Base-by-base conservation (phyloP, 2,888 invertebrate species). In the Pristionchus mayeri region DNA sequence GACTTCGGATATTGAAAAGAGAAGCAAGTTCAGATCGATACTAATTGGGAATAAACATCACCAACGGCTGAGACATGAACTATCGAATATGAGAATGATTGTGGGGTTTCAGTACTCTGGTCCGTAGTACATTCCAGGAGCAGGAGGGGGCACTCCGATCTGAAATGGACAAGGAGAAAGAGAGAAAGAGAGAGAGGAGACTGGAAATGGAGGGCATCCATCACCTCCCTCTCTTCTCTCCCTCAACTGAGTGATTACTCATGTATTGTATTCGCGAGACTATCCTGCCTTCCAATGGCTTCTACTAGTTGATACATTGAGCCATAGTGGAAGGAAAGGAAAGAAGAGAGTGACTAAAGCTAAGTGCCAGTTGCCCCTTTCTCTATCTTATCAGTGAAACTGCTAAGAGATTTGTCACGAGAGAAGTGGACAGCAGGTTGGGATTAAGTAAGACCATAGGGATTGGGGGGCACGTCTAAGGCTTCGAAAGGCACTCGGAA, bases 61-160 rank as follows among this genome's bases (percentile, higher is more conserved):
- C 21, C 37, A n/a, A 21, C 21, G 16, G n/a, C 18, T 9, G 63
- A 18, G 67, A 21, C 37, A 37, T 37, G 67, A 67, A 18, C 21
- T 37, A 37, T 34, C n/a, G 21, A 37, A 67, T 37, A n/a, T 34
- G 34, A 6, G 21, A 54, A 3, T 6, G 63, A 63, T 34, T 34
- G 34, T 34, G 24, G 54, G 44, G 54, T 34, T 50, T 79, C 79
- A 79, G 79, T 79, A 79, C 54, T 79, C 79, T 27, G 79, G 52
- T 52, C 79, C 79, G 34, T 79, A 79, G 79, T 79, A 79, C 79
- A 54, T 52, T 44, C 52, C 79, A 34, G 52, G 79, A 37, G 37
- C 21, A 67, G 67, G 67, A 54, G 79, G 79, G n/a, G 79, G 79
- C 21, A 79, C 79, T 34, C 79, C 79, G 54, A 79, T 79, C 79